Evolutionary conservation across 2,113 vertebrate species (phyloP), one percentile per base, ranked within the genome.

Genomic region (Eidolon helvum): DNA sequence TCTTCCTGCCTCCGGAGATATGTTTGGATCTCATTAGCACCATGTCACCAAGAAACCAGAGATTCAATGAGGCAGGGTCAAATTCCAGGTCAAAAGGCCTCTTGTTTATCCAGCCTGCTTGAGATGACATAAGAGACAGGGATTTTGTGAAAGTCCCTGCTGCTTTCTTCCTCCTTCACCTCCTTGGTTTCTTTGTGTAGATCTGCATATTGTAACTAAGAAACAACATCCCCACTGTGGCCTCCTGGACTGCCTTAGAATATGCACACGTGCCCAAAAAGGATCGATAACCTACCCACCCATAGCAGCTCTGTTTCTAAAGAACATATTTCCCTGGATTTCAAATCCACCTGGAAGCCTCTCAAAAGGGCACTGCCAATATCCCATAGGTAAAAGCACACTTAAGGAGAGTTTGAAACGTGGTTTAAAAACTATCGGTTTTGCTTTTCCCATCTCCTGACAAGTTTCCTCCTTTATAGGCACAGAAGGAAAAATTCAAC

Each of bases 401-500:
- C 68, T 85, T 40, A 61, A 85, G 65, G 55, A 45, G 97, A 95
- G 10, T 84, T 40, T 19, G 74, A 79, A 68, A 66, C 12, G 11
- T 22, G 45, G 15, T 88, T 94, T 82, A 86, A 68, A 85, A 48
- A 85, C 18, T 68, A 9, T 87, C 0, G 1, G 21, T 53, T 91
- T 92, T 92, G 68, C 45, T 45, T 97, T 92, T 92, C 90, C 87
- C 50, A 45, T 90, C 45, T 91, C 30, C 43, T 71, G 40, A 53
- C 24, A 74, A 63, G 35, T 74, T 48, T 0, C 0, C 26, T 72
- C 50, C 88, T 79, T 82, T 90, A 18, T 14, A 61, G 9, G 28
- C 89, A 80, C 33, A 38, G 87, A 93, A 92, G 82, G 66, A 96
- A 79, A 91, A 95, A 94, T 33, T 83, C 87, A 87, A 90, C 68